Base-by-base conservation (phyloP, 2,113 vertebrate species). In the Otis tarda region DNA sequence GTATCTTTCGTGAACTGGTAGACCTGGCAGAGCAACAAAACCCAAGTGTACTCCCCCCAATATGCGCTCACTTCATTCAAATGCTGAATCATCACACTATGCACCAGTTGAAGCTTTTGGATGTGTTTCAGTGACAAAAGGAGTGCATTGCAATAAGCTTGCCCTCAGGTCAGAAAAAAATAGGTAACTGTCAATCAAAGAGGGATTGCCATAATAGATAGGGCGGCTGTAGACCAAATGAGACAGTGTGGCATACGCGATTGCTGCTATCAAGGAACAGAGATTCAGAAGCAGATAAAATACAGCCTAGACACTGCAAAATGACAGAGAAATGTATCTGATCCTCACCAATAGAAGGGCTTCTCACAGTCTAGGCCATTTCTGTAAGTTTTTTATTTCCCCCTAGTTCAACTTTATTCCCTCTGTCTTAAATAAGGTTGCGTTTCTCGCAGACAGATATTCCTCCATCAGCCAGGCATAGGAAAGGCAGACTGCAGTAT, bases 121-220 rank as follows among this genome's bases (percentile, higher is more conserved):
- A 78, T 57, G 24, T 35, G 39, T 94, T 92, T 90, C 69, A 95
- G 76, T 35, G 81, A 76, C 50, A 52, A 89, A 87, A 92, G 55
- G 64, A 89, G 21, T 2, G 2, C 31, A 41, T 79, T 76, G 83
- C 83, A 94, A 52, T 94, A 92, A 83, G 83, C 92, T 74, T 94
- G 90, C 64, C 95, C 88, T 82, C 33, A 63, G 89, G 91, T 94
- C 91, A 95, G 74, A 55, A 71, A 79, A 86, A 83, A 95, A 79
- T 27, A 73, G 57, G 49, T 87, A 79, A 94, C 81, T 96, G 91
- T 77, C 94, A 84, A 19, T 96, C 89, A 96, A 76, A 68, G 69
- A 63, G 31, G 12, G 19, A 70, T 65, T 84, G 77, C 74, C 74
- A 39, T 28, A 84, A 94, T 47, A 79, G 43, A 74, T 53, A 43